phyloP scores from a whole-genome alignment of 1,140 invertebrate genomes.

The Bombus haemorrhoidalis region DNA sequence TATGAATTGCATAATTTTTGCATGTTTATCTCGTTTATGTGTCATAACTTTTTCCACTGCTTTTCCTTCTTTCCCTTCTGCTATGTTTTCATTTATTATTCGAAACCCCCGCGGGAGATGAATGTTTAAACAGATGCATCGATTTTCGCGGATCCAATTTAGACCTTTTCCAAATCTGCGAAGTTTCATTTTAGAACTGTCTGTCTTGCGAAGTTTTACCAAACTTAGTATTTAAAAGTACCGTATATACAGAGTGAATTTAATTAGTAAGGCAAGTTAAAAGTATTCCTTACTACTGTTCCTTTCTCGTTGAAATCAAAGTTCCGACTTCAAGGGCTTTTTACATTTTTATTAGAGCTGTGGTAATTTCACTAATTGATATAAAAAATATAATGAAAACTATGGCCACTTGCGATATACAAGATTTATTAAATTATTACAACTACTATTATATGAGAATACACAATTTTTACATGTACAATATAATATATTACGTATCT shows the following conservation, averaged over 20 bases:
- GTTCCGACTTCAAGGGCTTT: not conserved
- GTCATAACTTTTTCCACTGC: not conserved
- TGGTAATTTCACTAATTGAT: not conserved
- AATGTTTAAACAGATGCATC: not conserved
- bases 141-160: not conserved
- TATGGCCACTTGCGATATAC: conserved; percentile 62
- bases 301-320: not conserved
- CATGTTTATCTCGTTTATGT: too few species aligned
- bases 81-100: not conserved
- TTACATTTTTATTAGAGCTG: not conserved
- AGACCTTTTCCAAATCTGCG: not conserved
- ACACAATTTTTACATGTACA: conserved; percentile 76
- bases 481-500: conserved; percentile 65
- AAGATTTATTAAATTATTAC: conserved; percentile 77
- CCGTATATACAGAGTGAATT: not conserved
- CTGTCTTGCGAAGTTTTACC: not conserved
- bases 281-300: not conserved
- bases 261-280: not conserved
- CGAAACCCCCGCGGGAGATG: not conserved
- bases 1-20: not conserved
- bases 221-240: not conserved
- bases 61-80: not conserved
- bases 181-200: not conserved
- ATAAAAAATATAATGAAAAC: not conserved
- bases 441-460: conserved; percentile 74